Percentiles rank a stretch among this genome's conserved stretches.
Evolutionary conservation across 2,113 vertebrate genomes (phyloP).

Genomic region (Melanocharis versteri): DNA sequence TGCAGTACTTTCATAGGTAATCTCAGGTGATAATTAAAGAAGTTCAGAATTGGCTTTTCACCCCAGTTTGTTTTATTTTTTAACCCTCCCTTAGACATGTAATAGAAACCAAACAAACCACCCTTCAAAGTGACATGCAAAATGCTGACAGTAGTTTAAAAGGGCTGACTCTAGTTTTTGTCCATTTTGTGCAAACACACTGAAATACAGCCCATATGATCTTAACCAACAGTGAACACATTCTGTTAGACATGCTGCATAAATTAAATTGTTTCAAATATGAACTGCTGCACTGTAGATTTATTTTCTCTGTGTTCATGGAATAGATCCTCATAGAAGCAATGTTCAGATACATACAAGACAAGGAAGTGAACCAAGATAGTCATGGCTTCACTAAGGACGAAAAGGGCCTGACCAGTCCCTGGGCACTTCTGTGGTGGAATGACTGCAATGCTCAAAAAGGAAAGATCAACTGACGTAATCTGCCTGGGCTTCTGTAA

Average conservation of each 20-base stretch:
- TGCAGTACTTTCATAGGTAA: not conserved
- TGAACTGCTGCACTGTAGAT: not conserved
- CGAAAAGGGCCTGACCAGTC: not conserved
- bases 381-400: not conserved
- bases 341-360: not conserved
- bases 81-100: not conserved
- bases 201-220: not conserved
- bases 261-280: not conserved
- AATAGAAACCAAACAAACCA: not conserved
- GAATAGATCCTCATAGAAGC: not conserved
- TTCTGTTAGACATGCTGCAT: not conserved
- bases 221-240: not conserved
- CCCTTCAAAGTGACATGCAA: not conserved
- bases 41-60: not conserved
- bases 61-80: not conserved
- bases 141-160: not conserved
- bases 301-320: not conserved
- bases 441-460: not conserved
- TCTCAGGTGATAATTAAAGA: not conserved
- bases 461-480: not conserved
- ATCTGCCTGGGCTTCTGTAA: not conserved
- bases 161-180: not conserved
- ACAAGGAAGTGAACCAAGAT: not conserved
- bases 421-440: not conserved
- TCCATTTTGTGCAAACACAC: not conserved